phyloP scores from a whole-genome alignment of 2,113 vertebrate species.

The Aphelocoma coerulescens region DNA sequence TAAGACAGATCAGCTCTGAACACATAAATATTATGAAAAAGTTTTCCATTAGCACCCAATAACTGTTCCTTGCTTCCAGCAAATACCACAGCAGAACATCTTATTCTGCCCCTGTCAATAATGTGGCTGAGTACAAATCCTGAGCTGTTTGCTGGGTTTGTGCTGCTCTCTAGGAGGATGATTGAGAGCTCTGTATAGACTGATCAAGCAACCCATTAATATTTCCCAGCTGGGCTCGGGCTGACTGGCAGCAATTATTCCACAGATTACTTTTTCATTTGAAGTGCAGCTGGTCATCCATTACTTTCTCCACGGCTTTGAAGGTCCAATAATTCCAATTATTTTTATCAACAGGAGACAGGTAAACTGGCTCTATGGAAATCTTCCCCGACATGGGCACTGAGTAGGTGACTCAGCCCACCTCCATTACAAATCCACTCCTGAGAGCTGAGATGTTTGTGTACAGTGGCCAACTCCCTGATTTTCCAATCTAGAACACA shows the following conservation, averaged over 20 bases:
- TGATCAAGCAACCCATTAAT: slow-evolving; percentile 42
- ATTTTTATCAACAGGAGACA: slow-evolving; percentile 22
- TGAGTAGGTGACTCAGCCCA: neutral
- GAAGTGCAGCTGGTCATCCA: slow-evolving; percentile 29
- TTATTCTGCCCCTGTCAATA: neutral
- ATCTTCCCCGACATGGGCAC: neutral
- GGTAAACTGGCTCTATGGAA: neutral
- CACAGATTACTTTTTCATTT: slow-evolving; percentile 25
- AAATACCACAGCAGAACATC: neutral
- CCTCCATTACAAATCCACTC: neutral
- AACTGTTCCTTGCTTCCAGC: neutral
- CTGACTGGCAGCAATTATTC: slow-evolving; percentile 39
- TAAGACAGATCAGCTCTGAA: neutral
- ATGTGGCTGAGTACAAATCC: neutral
- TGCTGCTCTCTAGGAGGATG: slow-evolving; percentile 10
- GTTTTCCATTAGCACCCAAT: neutral
- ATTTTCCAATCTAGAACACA: neutral
- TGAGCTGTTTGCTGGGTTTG: neutral
- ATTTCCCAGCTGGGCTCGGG: slow-evolving; percentile 11
- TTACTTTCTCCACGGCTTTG: slow-evolving; percentile 15
- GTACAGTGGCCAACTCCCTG: neutral
- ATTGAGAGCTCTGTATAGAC: slow-evolving; percentile 28
- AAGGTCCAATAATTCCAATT: slow-evolving; percentile 41
- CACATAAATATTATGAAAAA: neutral
- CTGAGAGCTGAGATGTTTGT: neutral